A percentile compares a stretch with the other conserved stretches of the same genome.
These are phyloP conservation scores for Naso thynnoides DNA, from an alignment of 2,797 vertebrate species.

Conservation along the genomic window DNA sequence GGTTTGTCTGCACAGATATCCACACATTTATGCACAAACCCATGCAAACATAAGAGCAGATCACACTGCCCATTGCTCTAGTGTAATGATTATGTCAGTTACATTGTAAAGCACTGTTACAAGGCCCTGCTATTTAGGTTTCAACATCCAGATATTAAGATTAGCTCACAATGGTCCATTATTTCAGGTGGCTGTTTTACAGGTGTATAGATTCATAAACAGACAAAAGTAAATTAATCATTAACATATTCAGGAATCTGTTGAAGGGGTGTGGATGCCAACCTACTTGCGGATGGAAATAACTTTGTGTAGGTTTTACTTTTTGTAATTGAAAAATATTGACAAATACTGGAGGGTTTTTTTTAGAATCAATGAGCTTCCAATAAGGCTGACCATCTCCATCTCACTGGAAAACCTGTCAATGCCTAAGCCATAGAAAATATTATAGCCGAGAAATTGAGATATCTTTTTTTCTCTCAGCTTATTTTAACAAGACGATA, in stretches of 20 bases:
- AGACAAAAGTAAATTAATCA: conserved; percentile 60
- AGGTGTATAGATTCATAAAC: conserved; percentile 19
- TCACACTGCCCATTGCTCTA: not conserved
- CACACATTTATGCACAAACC: not conserved
- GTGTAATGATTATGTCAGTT: not conserved
- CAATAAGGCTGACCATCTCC: not conserved
- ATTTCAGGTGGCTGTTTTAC: conserved; percentile 38
- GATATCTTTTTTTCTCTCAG: not conserved
- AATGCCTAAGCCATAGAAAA: not conserved
- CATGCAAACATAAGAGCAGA: not conserved
- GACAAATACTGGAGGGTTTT: not conserved
- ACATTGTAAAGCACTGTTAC: not conserved
- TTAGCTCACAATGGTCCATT: conserved; percentile 23
- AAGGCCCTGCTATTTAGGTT: not conserved
- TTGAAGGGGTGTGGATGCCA: conserved; percentile 15
- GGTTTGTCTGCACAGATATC: too few relatives aligned
- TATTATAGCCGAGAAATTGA: not conserved
- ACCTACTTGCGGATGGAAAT: too few relatives aligned
- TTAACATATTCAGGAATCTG: conserved; percentile 56
- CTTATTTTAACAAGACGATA: conserved; percentile 5
- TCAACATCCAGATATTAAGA: conserved; percentile 6
- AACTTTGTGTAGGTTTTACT: not conserved
- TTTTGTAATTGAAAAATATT: not conserved
- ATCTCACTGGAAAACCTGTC: not conserved
- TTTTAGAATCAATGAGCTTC: not conserved